Percentiles rank a stretch among this genome's conserved stretches.
These are phyloP conservation scores for Calonectris borealis DNA, from an alignment of 2,113 vertebrate genomes.

Conservation along the genomic window DNA sequence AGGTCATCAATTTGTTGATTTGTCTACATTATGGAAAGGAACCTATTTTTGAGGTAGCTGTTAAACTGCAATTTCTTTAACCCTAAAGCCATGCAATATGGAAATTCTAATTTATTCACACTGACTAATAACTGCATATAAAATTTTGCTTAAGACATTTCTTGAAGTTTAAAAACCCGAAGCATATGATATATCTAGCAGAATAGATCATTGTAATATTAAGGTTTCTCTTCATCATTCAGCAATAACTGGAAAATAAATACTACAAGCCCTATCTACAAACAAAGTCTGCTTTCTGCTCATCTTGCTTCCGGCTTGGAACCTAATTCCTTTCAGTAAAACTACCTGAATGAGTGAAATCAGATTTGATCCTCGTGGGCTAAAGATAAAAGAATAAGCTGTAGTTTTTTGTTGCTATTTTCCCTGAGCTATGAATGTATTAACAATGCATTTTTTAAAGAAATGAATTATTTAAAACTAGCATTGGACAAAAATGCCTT, in stretches of 20 bases:
- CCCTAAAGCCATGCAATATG: not conserved
- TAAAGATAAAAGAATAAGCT: not conserved
- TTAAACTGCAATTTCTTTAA: not conserved
- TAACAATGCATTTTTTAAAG: not conserved
- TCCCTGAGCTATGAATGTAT: not conserved
- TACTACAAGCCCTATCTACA: not conserved
- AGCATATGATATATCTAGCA: not conserved
- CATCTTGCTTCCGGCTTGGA: not conserved
- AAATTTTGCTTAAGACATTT: not conserved
- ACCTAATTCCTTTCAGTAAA: not conserved
- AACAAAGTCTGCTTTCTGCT: not conserved
- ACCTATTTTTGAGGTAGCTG: not conserved
- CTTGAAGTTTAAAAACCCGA: not conserved
- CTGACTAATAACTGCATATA: not conserved
- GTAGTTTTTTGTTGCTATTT: not conserved
- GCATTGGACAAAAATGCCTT: not conserved
- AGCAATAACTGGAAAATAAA: not conserved
- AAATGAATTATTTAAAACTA: not conserved
- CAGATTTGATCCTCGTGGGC: not conserved
- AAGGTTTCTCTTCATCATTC: not conserved
- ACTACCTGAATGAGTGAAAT: not conserved
- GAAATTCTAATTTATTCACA: not conserved
- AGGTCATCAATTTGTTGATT: not conserved
- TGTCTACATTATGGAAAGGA: not conserved
- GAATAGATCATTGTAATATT: not conserved